A percentile compares a stretch with the other conserved stretches of the same genome.
Conservation (phyloP, 2,113 vertebrate genomes). For the Calyptommatus sinebrachiatus region DNA sequence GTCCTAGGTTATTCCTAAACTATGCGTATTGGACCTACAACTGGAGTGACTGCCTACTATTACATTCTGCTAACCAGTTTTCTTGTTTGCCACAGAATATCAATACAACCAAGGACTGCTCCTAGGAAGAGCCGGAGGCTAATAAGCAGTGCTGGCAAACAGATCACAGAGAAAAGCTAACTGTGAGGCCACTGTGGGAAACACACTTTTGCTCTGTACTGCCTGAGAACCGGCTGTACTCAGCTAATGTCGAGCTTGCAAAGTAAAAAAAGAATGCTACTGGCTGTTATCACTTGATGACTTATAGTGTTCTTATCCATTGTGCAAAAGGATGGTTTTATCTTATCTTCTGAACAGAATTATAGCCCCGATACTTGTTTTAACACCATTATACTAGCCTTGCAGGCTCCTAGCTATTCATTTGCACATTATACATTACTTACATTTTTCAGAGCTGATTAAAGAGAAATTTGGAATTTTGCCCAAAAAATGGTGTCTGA, state of each 20-base stretch:
- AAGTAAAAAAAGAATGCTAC: not conserved
- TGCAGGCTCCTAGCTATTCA: constrained; percentile 37
- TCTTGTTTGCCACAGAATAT: not conserved
- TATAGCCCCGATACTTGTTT: constrained; percentile 29
- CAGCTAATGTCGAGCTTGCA: not conserved
- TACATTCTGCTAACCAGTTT: not conserved
- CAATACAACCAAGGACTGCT: not conserved
- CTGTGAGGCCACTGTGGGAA: not conserved
- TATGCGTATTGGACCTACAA: not conserved
- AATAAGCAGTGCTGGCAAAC: not conserved
- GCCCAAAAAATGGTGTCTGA: constrained; percentile 38
- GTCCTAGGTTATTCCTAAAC: not conserved
- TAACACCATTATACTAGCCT: constrained; percentile 40
- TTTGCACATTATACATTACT: constrained; percentile 53
- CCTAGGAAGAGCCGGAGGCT: not conserved
- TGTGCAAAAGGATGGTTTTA: not conserved
- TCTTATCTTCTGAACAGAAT: constrained; percentile 30
- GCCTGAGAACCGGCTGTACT: not conserved
- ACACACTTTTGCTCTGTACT: not conserved
- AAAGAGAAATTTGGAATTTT: constrained; percentile 51
- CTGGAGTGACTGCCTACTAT: not conserved
- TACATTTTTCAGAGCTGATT: constrained; percentile 49
- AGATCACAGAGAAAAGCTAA: not conserved
- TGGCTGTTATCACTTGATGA: not conserved
- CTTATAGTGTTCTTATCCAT: not conserved